Evolutionary conservation across 2,888 invertebrate species (phyloP), one percentile per base, ranked within the genome.

Genomic region (Drosophila pegasa): DNA sequence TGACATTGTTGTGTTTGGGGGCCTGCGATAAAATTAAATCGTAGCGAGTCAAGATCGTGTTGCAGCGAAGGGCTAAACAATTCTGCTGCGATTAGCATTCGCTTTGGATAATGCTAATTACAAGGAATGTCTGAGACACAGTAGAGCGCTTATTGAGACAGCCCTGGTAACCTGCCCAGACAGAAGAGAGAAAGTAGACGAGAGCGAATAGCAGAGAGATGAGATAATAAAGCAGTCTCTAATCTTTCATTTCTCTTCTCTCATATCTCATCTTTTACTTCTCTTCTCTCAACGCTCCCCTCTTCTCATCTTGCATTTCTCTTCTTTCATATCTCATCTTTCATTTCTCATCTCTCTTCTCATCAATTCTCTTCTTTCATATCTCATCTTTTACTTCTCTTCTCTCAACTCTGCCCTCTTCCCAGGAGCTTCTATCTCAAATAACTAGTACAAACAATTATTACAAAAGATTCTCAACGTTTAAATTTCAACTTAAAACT

Each of bases 11-110:
- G 71, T 66, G 70, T 76, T 64, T 56, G 62, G 48, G 51, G 48
- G 18, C 25, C n/a, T 78, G 78, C 74, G 85, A 85, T 84, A 87
- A 84, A 82, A 84, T 78, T 74, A 84, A 87, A 87, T 80, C 80
- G 78, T 78, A 82, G 69, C 62, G 47, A 75, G 52, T 60, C 37
- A 35, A 72, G 72, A 80, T 80, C 80, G 80, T 80, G 80, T 80
- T 35, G 51, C 45, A 58, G 33, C 35, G 38, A 38, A 61, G 65
- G 45, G 52, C 51, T 50, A 12, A 58, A 10, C 35, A 29, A 52
- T 51, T 38, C 40, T 20, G 14, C 33, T 50, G 8, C 22, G 5
- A 33, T 54, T 38, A 16, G 12, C 3, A 16, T 31, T 37, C 45
- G 50, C 2, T 20, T 54, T 3, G 9, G 10, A 0, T 1, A 12